These are phyloP conservation scores for Rhingia rostrata DNA, from an alignment of 2,888 invertebrate genomes.

Conservation along the genomic window DNA sequence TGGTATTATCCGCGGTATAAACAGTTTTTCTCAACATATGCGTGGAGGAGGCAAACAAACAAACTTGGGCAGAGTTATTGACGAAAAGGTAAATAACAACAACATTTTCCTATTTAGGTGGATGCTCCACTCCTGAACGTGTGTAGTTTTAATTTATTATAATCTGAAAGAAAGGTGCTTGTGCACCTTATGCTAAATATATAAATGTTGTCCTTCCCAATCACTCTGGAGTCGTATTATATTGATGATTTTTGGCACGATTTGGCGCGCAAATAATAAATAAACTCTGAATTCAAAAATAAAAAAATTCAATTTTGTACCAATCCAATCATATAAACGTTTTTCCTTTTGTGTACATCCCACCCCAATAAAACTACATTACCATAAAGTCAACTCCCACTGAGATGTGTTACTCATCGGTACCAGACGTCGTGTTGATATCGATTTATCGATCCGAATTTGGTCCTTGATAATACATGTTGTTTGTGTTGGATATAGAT, in stretches of 20 bases:
- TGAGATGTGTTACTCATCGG: slow-evolving; percentile 50
- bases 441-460: slow-evolving; percentile 66
- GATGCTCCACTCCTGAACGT: slow-evolving; percentile 5
- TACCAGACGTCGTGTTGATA: slow-evolving; percentile 25
- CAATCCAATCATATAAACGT: neutral
- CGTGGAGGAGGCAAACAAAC: neutral
- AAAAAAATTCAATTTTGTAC: too few relatives aligned
- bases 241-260: too few relatives aligned
- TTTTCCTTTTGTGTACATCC: neutral
- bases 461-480: slow-evolving; percentile 50
- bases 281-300: too few relatives aligned
- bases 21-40: slow-evolving; percentile 47
- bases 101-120: slow-evolving; percentile 5
- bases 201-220: too few relatives aligned
- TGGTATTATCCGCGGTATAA: neutral
- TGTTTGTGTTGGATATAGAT: slow-evolving; percentile 37
- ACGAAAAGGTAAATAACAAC: slow-evolving; percentile 61
- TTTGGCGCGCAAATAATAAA: slow-evolving; percentile 44
- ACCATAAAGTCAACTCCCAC: slow-evolving; percentile 14
- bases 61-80: slow-evolving; percentile 5
- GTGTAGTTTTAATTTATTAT: neutral
- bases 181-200: too few relatives aligned
- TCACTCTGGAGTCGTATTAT: too few relatives aligned
- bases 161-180: too few relatives aligned
- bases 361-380: neutral